phyloP scores from a whole-genome alignment of 2,113 vertebrate species.

The Mormyrus lacerda region DNA sequence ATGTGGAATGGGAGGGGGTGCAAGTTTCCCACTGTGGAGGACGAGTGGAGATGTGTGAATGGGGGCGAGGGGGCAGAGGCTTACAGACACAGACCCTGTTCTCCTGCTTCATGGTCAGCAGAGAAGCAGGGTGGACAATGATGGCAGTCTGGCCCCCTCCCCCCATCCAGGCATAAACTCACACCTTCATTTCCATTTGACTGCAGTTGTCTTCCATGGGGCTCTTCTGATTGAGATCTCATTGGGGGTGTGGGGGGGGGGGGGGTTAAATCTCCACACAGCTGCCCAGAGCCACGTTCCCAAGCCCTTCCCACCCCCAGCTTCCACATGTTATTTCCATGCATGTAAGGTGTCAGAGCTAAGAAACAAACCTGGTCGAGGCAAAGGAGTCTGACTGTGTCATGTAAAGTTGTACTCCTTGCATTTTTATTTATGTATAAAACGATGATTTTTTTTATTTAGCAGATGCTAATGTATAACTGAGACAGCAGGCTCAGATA shows the following conservation, averaged over 20 bases:
- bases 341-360: conserved; percentile 3
- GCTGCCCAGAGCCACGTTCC: conserved; percentile 44
- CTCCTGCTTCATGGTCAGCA: conserved; percentile 29
- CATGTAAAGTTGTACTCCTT: too few species aligned
- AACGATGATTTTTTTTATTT: not conserved
- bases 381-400: not conserved
- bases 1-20: not conserved
- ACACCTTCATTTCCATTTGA: conserved; percentile 66
- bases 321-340: conserved; percentile 17
- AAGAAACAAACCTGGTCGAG: conserved; percentile 13
- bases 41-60: not conserved
- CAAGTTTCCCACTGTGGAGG: not conserved
- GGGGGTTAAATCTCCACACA: conserved; percentile 42
- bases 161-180: conserved; percentile 52
- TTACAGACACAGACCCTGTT: conserved; percentile 18
- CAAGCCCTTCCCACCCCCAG: conserved; percentile 16
- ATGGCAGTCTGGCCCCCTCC: conserved; percentile 28
- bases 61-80: not conserved
- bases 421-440: too few species aligned
- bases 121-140: conserved; percentile 31
- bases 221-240: conserved; percentile 50
- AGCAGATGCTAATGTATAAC: not conserved
- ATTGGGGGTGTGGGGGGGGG: conserved; percentile 41
- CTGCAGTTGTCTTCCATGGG: conserved; percentile 32
- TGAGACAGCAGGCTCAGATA: not conserved